phyloP scores from a whole-genome alignment of 2,797 vertebrate species.

The Sphenodon punctatus region DNA sequence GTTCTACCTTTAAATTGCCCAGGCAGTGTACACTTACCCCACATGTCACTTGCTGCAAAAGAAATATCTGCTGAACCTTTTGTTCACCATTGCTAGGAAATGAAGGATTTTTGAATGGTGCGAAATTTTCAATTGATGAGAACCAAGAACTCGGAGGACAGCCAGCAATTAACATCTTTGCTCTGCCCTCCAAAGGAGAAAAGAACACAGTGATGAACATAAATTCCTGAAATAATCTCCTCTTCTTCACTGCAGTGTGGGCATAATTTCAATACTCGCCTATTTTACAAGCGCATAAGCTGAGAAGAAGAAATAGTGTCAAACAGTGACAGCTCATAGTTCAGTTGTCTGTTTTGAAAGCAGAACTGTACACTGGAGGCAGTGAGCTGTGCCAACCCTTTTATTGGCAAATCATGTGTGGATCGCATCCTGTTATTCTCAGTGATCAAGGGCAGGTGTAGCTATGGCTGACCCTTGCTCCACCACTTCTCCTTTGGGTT shows the following conservation, averaged over 20 bases:
- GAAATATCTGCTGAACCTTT: slow-evolving; percentile 40
- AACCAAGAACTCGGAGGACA: slow-evolving; percentile 46
- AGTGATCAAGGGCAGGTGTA: too few relatives aligned
- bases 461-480: too few relatives aligned
- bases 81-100: slow-evolving; percentile 17
- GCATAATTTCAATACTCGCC: slow-evolving; percentile 45
- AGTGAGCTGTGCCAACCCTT: background rate
- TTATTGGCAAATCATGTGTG: background rate
- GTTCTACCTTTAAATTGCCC: background rate
- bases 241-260: background rate
- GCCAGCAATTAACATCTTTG: slow-evolving; percentile 31
- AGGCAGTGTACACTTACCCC: slow-evolving; percentile 10
- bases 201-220: background rate
- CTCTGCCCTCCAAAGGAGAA: background rate
- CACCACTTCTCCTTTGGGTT: too few relatives aligned
- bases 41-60: slow-evolving; percentile 34
- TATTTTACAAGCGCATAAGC: slow-evolving; percentile 5
- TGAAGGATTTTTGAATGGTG: slow-evolving; percentile 7
- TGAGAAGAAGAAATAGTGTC: background rate
- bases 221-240: background rate
- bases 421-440: background rate
- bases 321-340: slow-evolving; percentile 29
- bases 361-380: background rate
- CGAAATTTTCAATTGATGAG: slow-evolving; percentile 38
- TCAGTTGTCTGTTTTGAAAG: slow-evolving; percentile 50